A percentile compares a stretch with the other conserved stretches of the same genome.
phyloP scores from a whole-genome alignment of 2,888 invertebrate genomes.

The Andricus curvator region DNA sequence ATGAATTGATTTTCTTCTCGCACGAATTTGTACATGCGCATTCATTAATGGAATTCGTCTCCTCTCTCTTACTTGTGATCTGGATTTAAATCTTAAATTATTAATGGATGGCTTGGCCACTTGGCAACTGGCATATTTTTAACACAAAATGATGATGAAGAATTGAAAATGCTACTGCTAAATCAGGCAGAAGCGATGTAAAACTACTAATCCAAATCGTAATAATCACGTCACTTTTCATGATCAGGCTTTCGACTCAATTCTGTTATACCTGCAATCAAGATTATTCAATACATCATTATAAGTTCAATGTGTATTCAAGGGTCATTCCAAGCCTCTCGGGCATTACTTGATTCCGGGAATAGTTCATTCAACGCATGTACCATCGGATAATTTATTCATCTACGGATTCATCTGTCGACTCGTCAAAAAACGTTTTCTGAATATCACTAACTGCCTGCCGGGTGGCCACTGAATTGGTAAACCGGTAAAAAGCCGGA shows the following conservation, averaged over 20 bases:
- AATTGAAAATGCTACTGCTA: neutral
- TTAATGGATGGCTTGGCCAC: neutral
- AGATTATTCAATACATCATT: constrained; percentile 24
- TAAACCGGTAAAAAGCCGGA: neutral
- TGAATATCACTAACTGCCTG: neutral
- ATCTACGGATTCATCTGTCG: neutral
- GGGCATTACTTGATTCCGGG: neutral
- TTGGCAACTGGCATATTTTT: neutral
- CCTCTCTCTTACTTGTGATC: neutral
- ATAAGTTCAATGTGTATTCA: constrained; percentile 21
- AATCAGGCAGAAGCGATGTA: neutral
- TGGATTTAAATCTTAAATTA: neutral
- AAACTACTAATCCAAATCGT: neutral
- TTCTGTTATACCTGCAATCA: constrained; percentile 5
- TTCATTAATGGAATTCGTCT: neutral
- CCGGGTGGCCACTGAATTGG: neutral
- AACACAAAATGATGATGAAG: neutral
- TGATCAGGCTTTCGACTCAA: neutral
- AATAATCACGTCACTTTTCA: neutral
- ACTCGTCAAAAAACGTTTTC: neutral
- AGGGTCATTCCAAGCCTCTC: constrained; percentile 17
- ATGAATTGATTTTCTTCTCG: constrained; percentile 5
- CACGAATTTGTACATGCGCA: constrained; percentile 2
- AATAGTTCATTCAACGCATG: constrained; percentile 18
- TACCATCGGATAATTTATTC: neutral